Base-by-base conservation (phyloP, 2,888 invertebrate species). In the Altica lythri region DNA sequence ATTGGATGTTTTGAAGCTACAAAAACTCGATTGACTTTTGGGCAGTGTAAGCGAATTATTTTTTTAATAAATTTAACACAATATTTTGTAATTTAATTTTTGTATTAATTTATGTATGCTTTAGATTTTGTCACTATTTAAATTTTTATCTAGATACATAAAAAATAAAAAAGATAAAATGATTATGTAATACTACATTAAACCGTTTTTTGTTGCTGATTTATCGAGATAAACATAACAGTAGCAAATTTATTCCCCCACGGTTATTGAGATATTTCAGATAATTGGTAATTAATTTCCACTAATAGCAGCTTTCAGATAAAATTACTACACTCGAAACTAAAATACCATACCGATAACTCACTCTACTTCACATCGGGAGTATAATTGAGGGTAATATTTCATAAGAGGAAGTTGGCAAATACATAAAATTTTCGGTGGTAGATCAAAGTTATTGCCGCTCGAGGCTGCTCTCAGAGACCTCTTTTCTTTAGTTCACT, bases 381-480 rank as follows among this genome's bases (percentile, higher is more conserved):
- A 40, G 51, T 60, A 56, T 67, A 68, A 67, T 65, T 65, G 65
- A 59, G 56, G 57, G 52, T 60, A 51, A 61, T 68, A 68, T 63
- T 64, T 67, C 65, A 67, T 64, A 44, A 60, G 59, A 64, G 59
- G 63, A 62, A 64, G 63, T 68, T 62, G 59, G 64, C 66, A 67
- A 66, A 67, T 68, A 68, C 62, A 70, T 70, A 70, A 72, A 71
- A 73, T 71, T 71, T 68, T 51, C 60, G 66, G 69, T 66, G 64
- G 66, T 71, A 69, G 68, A 72, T 71, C 69, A 70, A 60, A 63
- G 68, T 70, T 72, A 71, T 71, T 70, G 65, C 71, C 66, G 68
- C 68, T 66, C 56, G 53, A 65, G 66, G 70, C 59, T 32, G 22
- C 12, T n/a, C 10, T 17, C 30, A 30, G 35, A 47, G 16, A 22